A percentile compares a stretch with the other conserved stretches of the same genome.
phyloP scores from a whole-genome alignment of 2,113 vertebrate genomes.

The Labrus mixtus region DNA sequence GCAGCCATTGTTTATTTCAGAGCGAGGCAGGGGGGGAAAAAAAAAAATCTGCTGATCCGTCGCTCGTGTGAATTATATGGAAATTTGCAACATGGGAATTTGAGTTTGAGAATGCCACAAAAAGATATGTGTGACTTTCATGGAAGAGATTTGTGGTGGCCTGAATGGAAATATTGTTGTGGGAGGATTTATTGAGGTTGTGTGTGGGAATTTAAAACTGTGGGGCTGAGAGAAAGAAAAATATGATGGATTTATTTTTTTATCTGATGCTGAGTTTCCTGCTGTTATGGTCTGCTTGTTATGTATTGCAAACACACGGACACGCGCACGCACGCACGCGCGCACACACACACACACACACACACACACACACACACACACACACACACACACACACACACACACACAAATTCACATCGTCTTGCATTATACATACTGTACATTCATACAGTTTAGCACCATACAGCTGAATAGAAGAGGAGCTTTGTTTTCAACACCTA shows the following conservation, averaged over 20 bases:
- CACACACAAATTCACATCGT: background rate
- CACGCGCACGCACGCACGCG: too few relatives aligned
- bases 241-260: slow-evolving; percentile 39
- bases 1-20: slow-evolving; percentile 62
- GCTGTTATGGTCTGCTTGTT: slow-evolving; percentile 22
- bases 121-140: slow-evolving; percentile 49
- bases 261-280: slow-evolving; percentile 47
- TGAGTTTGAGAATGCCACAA: slow-evolving; percentile 38
- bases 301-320: background rate
- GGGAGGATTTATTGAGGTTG: slow-evolving; percentile 53
- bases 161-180: slow-evolving; percentile 69
- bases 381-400: background rate
- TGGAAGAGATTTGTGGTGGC: slow-evolving; percentile 35
- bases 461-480: slow-evolving; percentile 14
- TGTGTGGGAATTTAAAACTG: slow-evolving; percentile 48
- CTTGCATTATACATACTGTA: background rate
- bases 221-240: slow-evolving; percentile 6
- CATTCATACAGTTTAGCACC: slow-evolving; percentile 11
- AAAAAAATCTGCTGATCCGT: slow-evolving; percentile 51
- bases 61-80: slow-evolving; percentile 49
- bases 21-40: slow-evolving; percentile 8
- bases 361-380: background rate
- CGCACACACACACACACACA: background rate
- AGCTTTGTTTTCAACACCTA: too few relatives aligned
- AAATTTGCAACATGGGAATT: slow-evolving; percentile 66